Percentiles rank a stretch among this genome's conserved stretches.
phyloP scores from a whole-genome alignment of 2,888 invertebrate genomes.

The Lordiphosa andalusiaca region DNA sequence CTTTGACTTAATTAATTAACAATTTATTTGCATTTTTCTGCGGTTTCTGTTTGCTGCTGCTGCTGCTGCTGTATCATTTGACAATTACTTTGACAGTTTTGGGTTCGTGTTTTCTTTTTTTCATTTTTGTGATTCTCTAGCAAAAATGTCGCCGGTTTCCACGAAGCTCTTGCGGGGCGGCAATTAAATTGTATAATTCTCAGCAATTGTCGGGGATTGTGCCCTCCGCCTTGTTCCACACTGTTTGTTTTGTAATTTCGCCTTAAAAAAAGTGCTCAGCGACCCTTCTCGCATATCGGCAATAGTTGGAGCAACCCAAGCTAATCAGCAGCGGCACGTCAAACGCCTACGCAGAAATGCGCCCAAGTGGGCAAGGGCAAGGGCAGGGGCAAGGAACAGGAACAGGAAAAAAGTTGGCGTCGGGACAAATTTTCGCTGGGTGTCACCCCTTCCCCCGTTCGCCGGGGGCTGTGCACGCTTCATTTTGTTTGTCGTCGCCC shows the following conservation, averaged over 20 bases:
- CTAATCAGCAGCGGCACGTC: constrained; percentile 70
- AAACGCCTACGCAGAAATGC: constrained; percentile 61
- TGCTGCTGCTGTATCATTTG: constrained; percentile 10
- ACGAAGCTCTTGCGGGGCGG: constrained; percentile 17
- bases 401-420: constrained; percentile 53
- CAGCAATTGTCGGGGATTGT: too few relatives aligned
- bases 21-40: constrained; percentile 21
- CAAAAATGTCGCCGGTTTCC: constrained; percentile 16
- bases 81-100: constrained; percentile 18
- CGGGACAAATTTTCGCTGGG: constrained; percentile 63
- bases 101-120: constrained; percentile 7
- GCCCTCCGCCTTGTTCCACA: constrained; percentile 9
- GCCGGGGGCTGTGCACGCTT: constrained; percentile 28
- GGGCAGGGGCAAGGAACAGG: constrained; percentile 5
- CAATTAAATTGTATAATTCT: constrained; percentile 43
- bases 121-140: constrained; percentile 20
- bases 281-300: constrained; percentile 42
- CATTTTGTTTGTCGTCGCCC: constrained; percentile 62
- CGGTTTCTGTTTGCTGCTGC: constrained; percentile 4
- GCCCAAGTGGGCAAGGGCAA: constrained; percentile 11
- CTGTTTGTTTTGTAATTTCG: constrained; percentile 40
- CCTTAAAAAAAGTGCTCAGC: constrained; percentile 23
- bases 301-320: constrained; percentile 30
- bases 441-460: constrained; percentile 7
- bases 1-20: constrained; percentile 26